Percentiles rank a stretch among this genome's conserved stretches.
Evolutionary conservation across 2,797 vertebrate species (phyloP).

Genomic region (Fratercula arctica): DNA sequence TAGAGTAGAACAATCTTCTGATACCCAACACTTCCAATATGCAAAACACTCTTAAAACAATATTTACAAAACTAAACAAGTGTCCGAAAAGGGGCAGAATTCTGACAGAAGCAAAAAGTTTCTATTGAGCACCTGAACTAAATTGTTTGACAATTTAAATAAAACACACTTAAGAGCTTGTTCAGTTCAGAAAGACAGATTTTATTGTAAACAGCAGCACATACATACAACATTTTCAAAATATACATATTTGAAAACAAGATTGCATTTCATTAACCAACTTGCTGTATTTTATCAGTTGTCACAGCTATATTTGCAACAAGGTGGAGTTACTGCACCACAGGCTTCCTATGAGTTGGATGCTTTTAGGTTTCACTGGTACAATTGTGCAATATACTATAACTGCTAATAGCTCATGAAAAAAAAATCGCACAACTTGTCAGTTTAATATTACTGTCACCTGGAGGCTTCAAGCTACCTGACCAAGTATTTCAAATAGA

Average conservation of each 20-base stretch:
- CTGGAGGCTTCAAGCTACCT: neutral
- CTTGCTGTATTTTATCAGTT: neutral
- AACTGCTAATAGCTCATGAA: neutral
- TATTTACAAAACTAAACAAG: neutral
- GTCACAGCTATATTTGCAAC: neutral
- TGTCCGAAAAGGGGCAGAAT: neutral
- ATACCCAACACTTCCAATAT: neutral
- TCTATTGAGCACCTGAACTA: neutral
- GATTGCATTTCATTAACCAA: neutral
- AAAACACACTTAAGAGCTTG: fast-evolving
- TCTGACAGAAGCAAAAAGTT: neutral
- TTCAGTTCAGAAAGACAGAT: neutral
- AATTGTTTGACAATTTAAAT: neutral
- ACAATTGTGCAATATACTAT: neutral
- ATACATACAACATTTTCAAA: neutral
- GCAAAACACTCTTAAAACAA: neutral
- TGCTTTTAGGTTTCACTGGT: neutral
- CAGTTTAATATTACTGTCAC: neutral
- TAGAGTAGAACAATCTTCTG: neutral
- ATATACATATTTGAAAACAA: conserved; percentile 8
- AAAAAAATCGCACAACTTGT: neutral
- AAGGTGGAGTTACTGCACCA: neutral
- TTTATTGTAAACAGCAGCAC: conserved; percentile 39
- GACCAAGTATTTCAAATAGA: neutral
- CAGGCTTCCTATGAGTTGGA: neutral